Evolutionary conservation across 2,113 vertebrate genomes (phyloP).

Genomic region (Petrocephalus microphthalmus): DNA sequence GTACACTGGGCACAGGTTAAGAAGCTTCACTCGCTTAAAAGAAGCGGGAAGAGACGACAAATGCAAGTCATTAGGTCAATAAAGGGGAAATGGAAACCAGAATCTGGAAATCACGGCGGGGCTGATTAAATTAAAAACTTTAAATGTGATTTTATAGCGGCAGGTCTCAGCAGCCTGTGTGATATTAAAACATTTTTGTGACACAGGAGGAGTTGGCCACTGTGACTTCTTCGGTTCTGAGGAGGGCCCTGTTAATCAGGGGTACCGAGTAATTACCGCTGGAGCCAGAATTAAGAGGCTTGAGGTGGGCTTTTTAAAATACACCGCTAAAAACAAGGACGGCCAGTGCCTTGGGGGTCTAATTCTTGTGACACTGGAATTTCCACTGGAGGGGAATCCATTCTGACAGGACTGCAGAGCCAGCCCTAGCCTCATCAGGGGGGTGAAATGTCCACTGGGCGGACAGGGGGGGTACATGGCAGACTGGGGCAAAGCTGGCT

Average conservation of each 20-base stretch:
- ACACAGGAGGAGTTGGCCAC: neutral
- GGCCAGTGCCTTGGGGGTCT: neutral
- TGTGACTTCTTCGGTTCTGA: slow-evolving; percentile 7
- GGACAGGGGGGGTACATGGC: neutral
- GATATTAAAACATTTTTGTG: slow-evolving; percentile 9
- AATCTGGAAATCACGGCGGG: neutral
- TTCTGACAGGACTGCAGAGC: neutral
- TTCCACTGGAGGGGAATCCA: neutral
- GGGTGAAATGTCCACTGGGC: neutral
- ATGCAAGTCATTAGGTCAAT: neutral
- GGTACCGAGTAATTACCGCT: slow-evolving; percentile 8
- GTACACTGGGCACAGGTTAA: neutral
- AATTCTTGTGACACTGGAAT: neutral
- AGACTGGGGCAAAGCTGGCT: neutral
- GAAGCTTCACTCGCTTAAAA: neutral
- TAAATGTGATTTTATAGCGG: neutral
- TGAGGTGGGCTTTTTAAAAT: neutral
- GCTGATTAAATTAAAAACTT: slow-evolving; percentile 8
- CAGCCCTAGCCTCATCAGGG: neutral
- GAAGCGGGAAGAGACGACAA: neutral
- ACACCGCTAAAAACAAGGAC: neutral
- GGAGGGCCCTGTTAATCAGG: neutral
- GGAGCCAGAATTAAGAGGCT: neutral
- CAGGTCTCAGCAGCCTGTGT: slow-evolving; percentile 11
- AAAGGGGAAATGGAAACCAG: neutral